phyloP scores from a whole-genome alignment of 2,888 invertebrate genomes.

The Exephanes ischioxanthus region DNA sequence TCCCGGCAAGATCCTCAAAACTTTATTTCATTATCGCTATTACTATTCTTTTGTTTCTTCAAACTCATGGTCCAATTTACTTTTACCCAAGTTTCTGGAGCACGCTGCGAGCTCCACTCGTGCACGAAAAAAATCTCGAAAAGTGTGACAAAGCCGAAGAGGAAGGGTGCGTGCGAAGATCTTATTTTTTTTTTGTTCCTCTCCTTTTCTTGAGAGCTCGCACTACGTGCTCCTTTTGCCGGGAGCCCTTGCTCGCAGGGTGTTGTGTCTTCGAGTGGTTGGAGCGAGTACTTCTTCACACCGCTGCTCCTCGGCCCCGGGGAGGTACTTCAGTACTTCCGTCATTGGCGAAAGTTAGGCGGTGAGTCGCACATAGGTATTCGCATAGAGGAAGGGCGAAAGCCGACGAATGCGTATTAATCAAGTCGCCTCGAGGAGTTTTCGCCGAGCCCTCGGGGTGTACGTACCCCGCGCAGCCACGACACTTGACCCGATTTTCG shows the following conservation, averaged over 20 bases:
- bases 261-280: slow-evolving; percentile 58
- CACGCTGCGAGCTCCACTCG: slow-evolving; percentile 6
- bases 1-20: too few relatives aligned
- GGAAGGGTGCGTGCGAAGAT: slow-evolving; percentile 34
- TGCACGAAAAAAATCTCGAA: slow-evolving; percentile 48
- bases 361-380: slow-evolving; percentile 31
- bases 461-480: slow-evolving; percentile 47
- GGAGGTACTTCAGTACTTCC: slow-evolving; percentile 50
- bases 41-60: background rate
- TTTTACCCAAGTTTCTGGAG: slow-evolving; percentile 18
- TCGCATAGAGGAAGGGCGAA: slow-evolving; percentile 29
- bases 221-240: slow-evolving; percentile 59
- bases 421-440: slow-evolving; percentile 65
- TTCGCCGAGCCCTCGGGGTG: slow-evolving; percentile 43
- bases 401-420: slow-evolving; percentile 59
- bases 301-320: slow-evolving; percentile 14
- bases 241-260: slow-evolving; percentile 43
- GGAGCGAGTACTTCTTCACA: slow-evolving; percentile 47
- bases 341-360: slow-evolving; percentile 46
- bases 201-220: slow-evolving; percentile 50
- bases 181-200: background rate
- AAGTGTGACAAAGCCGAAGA: slow-evolving; percentile 45
- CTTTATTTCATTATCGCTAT: background rate
- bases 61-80: background rate
- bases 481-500: slow-evolving; percentile 77